Evolutionary conservation across 2,888 invertebrate genomes (phyloP).

Genomic region (Diogma glabrata): DNA sequence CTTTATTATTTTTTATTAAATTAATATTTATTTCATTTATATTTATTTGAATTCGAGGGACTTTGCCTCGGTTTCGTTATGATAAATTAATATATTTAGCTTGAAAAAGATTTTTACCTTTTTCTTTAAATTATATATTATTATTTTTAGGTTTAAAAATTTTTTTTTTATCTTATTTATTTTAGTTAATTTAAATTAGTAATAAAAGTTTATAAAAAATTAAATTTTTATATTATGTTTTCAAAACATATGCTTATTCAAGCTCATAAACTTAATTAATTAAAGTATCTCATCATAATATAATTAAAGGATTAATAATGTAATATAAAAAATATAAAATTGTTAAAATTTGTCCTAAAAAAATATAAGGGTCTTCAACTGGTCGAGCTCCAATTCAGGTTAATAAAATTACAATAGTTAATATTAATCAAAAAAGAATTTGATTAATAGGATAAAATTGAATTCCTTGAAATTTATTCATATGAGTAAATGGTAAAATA

Average conservation of each 20-base stretch:
- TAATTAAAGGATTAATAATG: too few relatives aligned
- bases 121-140: conserved; percentile 50
- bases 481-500: conserved; percentile 44
- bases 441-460: conserved; percentile 48
- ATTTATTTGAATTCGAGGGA: conserved; percentile 54
- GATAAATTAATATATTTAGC: conserved; percentile 60
- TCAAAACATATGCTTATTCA: conserved; percentile 56
- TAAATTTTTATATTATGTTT: conserved; percentile 50
- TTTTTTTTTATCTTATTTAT: conserved; percentile 32
- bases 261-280: conserved; percentile 51
- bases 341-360: too few relatives aligned
- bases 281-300: conserved; percentile 45
- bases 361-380: too few relatives aligned
- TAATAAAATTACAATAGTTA: conserved; percentile 43
- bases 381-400: conserved; percentile 61
- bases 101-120: conserved; percentile 52
- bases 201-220: conserved; percentile 50
- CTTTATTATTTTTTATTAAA: conserved; percentile 43
- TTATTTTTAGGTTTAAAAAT: conserved; percentile 45
- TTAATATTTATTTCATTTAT: conserved; percentile 44
- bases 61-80: conserved; percentile 61
- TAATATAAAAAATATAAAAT: too few relatives aligned
- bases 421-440: conserved; percentile 44
- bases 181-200: conserved; percentile 35
- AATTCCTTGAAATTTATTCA: conserved; percentile 45